phyloP scores from a whole-genome alignment of 2,113 vertebrate species.

The Caretta caretta region DNA sequence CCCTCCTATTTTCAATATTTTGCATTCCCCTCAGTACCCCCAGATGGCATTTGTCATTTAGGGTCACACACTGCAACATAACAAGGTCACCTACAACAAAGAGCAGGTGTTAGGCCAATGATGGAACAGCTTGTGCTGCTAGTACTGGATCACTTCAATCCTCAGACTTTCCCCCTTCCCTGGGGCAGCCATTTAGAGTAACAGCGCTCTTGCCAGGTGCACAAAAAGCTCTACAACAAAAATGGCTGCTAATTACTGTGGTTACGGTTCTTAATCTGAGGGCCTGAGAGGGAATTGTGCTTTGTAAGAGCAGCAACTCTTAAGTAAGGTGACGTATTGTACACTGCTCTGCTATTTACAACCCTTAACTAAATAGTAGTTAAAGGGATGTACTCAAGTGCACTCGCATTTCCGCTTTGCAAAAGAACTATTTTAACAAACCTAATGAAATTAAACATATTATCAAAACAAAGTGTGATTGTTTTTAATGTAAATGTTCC shows the following conservation, averaged over 20 bases:
- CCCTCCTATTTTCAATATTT: neutral
- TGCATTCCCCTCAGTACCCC: neutral
- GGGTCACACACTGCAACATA: neutral
- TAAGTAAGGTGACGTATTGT: fast-evolving
- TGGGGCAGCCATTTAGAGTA: conserved; percentile 41
- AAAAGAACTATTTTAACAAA: neutral
- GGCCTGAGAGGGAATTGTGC: neutral
- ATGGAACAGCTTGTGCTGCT: conserved; percentile 57
- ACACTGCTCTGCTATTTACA: neutral
- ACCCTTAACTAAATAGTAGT: neutral
- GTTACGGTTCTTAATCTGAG: conserved; percentile 10
- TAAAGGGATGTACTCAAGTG: neutral
- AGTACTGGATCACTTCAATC: conserved; percentile 36
- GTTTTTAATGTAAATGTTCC: neutral
- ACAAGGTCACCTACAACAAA: neutral
- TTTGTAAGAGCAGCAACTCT: neutral
- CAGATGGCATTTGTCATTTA: neutral
- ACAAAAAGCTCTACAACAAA: conserved; percentile 39
- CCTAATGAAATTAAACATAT: neutral
- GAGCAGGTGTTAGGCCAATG: neutral
- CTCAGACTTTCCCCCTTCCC: conserved; percentile 46
- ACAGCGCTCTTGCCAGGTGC: conserved; percentile 21
- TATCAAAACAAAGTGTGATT: neutral
- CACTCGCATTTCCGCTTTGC: neutral
- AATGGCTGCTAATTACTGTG: conserved; percentile 15